Conservation (phyloP, 2,888 invertebrate species). For the Nematopogon swammerdamellus region DNA sequence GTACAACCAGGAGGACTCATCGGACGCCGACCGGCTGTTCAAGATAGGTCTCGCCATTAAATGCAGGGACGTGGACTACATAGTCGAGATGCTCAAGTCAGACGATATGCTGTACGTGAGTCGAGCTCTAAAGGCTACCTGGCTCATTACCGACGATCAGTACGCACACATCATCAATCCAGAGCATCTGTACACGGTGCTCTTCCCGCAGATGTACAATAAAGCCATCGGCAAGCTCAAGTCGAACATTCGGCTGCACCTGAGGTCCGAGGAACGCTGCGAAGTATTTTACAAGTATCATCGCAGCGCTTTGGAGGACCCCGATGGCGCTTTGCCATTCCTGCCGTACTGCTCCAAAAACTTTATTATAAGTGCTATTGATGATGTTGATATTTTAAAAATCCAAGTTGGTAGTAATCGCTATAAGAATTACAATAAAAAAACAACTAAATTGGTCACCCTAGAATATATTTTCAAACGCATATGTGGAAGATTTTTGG, state of each 20-base stretch:
- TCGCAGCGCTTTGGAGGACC: constrained; percentile 13
- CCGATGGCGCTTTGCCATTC: constrained; percentile 23
- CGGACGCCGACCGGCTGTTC: constrained; percentile 25
- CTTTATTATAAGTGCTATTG: constrained; percentile 19
- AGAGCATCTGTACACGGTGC: constrained; percentile 21
- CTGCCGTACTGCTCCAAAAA: constrained; percentile 21
- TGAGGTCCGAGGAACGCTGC: constrained; percentile 21
- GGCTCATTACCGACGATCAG: constrained; percentile 22
- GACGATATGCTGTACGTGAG: constrained; percentile 33
- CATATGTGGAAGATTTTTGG: background rate
- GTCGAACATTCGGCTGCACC: constrained; percentile 22
- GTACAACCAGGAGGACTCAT: constrained; percentile 16
- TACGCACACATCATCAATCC: constrained; percentile 25
- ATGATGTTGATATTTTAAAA: constrained; percentile 5
- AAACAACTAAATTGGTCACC: background rate
- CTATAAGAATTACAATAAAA: background rate
- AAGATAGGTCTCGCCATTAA: constrained; percentile 33
- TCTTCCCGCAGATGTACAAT: constrained; percentile 29
- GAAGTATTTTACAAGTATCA: constrained; percentile 28
- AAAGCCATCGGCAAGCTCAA: constrained; percentile 29
- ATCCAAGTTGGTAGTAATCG: too few relatives aligned
- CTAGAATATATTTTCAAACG: background rate
- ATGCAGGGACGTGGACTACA: constrained; percentile 22
- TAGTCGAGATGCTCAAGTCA: constrained; percentile 25
- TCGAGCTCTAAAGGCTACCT: constrained; percentile 26